Percentiles rank a stretch among this genome's conserved stretches.
Conservation (phyloP, 1,140 invertebrate genomes). For the Leptonema lineaticorne region DNA sequence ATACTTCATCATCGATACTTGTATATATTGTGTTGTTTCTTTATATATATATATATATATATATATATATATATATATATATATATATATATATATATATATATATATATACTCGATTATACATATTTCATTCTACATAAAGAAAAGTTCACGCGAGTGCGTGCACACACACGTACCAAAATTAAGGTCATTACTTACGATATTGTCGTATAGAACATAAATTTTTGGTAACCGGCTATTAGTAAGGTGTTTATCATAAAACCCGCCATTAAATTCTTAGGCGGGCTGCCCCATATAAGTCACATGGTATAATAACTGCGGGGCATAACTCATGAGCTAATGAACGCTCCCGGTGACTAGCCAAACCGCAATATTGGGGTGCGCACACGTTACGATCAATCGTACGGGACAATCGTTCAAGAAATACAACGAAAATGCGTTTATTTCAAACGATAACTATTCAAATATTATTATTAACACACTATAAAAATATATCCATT, state of each 20-base stretch:
- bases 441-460: no score
- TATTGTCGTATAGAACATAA: constrained; percentile 24
- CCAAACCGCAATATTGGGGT: not conserved
- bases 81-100: not conserved
- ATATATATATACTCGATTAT: not conserved
- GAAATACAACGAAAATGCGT: no score
- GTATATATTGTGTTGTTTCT: not conserved
- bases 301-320: constrained; percentile 25
- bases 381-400: not conserved
- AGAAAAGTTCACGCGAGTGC: not conserved
- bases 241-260: constrained; percentile 41
- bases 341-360: constrained; percentile 32
- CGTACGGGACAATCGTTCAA: not conserved
- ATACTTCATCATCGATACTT: no score
- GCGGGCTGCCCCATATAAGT: constrained; percentile 25
- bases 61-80: not conserved
- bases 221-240: constrained; percentile 37
- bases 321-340: constrained; percentile 36
- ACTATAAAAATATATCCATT: no score
- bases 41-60: not conserved
- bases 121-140: constrained; percentile 16
- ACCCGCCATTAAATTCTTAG: constrained; percentile 40
- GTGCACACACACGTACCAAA: not conserved
- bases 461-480: no score
- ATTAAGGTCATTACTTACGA: constrained; percentile 16